These are phyloP conservation scores for Nymphalis polychloros DNA, from an alignment of 2,888 invertebrate genomes.

Conservation along the genomic window DNA sequence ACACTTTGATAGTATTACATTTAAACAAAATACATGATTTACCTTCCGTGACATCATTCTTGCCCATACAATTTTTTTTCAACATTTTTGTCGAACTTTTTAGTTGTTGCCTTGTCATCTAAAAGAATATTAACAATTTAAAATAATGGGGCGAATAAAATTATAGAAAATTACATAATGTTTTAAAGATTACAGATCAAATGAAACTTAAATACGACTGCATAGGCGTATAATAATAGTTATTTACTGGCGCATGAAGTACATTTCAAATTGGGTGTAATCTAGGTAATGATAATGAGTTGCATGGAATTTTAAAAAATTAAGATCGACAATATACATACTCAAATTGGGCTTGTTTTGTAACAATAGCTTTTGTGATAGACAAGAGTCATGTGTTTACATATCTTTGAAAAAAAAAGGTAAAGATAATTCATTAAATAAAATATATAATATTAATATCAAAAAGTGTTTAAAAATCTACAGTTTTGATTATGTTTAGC, in stretches of 20 bases:
- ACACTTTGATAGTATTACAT: background rate
- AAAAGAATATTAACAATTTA: conserved; percentile 25
- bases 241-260: conserved; percentile 34
- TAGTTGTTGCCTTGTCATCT: conserved; percentile 81
- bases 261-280: conserved; percentile 25
- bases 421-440: too few species aligned
- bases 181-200: conserved; percentile 11
- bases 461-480: too few species aligned
- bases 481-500: too few species aligned
- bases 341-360: background rate
- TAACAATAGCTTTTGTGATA: too few species aligned
- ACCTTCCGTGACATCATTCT: conserved; percentile 79
- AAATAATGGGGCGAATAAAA: conserved; percentile 11
- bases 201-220: conserved; percentile 11
- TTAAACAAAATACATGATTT: conserved; percentile 23
- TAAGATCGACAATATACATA: conserved; percentile 5
- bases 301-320: conserved; percentile 15
- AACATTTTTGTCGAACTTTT: conserved; percentile 82
- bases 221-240: conserved; percentile 24
- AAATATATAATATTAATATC: too few species aligned
- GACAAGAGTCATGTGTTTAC: too few species aligned
- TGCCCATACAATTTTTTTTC: conserved; percentile 83
- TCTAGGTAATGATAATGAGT: conserved; percentile 27
- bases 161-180: conserved; percentile 1
- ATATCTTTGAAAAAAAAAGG: too few species aligned